Base-by-base conservation (phyloP, 2,113 vertebrate genomes). In the Procavia capensis region DNA sequence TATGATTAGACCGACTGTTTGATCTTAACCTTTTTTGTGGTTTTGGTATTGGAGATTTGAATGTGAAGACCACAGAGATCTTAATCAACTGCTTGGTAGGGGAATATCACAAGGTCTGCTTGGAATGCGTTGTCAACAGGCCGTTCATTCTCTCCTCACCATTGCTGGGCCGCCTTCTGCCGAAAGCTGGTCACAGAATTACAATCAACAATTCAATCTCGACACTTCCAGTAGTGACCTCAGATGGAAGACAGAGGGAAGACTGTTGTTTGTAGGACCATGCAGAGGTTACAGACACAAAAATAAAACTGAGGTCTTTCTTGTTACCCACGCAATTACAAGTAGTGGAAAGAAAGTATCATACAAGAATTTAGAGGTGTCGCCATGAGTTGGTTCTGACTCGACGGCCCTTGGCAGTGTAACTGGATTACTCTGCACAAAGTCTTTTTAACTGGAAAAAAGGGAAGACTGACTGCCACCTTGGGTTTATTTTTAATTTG, bases 301-400 rank as follows among this genome's bases (percentile, higher is more conserved):
- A 57, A 84, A 47, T 31, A 83, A 87, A 83, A 83, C 9, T 90
- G 63, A 93, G 47, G 81, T 85, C 36, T n/a, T 7, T 68, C 20
- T 7, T 81, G 14, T 64, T 74, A 78, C 76, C 88, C 94, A 96
- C 81, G 39, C 5, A 85, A 85, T 81, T 76, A 88, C 34, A 72
- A 95, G 54, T 43, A 88, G 82, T n/a, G n/a, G 72, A 84, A 95
- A 93, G 54, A 91, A 90, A 94, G 75, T 34, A 66, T 27, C 79
- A 61, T 68, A 84, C 36, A 92, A 85, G n/a, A 92, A 93, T 29
- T 88, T 80, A 31, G 14, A 79, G n/a, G n/a, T n/a, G n/a, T n/a
- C n/a, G n/a, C n/a, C n/a, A n/a, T n/a, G n/a, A n/a, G n/a, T n/a
- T n/a, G n/a, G n/a, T n/a, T n/a, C n/a, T n/a, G n/a, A n/a, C n/a